Conservation (phyloP, 2,888 invertebrate genomes). For the Biston betularia region DNA sequence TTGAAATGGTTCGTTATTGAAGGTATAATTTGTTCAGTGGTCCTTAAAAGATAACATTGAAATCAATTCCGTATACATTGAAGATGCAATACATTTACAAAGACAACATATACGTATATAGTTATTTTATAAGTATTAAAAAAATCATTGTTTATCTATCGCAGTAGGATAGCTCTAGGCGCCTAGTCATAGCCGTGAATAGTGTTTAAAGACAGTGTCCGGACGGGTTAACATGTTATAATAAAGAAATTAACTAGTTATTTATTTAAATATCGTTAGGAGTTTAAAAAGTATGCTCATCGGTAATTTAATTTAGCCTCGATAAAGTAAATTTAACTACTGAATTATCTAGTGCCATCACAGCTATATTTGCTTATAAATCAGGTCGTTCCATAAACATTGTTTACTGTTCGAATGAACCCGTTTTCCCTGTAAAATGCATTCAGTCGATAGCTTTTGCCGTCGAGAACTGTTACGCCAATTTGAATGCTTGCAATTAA, state of each 20-base stretch:
- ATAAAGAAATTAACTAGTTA: too few relatives aligned
- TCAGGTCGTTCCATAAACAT: conserved; percentile 37
- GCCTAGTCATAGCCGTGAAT: too few relatives aligned
- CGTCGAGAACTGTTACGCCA: conserved; percentile 41
- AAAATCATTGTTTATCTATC: too few relatives aligned
- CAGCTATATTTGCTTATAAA: conserved; percentile 29
- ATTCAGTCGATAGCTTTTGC: conserved; percentile 47
- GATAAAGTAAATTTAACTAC: background rate
- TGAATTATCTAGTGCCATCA: background rate
- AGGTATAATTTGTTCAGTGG: conserved; percentile 32
- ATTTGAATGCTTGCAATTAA: conserved; percentile 48
- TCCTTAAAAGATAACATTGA: conserved; percentile 5
- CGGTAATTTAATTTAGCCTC: background rate
- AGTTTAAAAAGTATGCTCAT: too few relatives aligned
- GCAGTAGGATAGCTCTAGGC: too few relatives aligned
- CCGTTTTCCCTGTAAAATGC: conserved; percentile 59
- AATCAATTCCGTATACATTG: background rate
- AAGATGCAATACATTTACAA: background rate
- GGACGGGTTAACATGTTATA: too few relatives aligned
- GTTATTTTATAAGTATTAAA: too few relatives aligned
- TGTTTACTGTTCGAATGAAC: conserved; percentile 49
- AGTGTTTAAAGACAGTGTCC: too few relatives aligned
- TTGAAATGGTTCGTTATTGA: conserved; percentile 25
- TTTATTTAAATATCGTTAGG: too few relatives aligned
- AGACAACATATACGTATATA: background rate